Percentiles rank a stretch among this genome's conserved stretches.
Conservation (phyloP, 2,113 vertebrate genomes). For the Tichodroma muraria region DNA sequence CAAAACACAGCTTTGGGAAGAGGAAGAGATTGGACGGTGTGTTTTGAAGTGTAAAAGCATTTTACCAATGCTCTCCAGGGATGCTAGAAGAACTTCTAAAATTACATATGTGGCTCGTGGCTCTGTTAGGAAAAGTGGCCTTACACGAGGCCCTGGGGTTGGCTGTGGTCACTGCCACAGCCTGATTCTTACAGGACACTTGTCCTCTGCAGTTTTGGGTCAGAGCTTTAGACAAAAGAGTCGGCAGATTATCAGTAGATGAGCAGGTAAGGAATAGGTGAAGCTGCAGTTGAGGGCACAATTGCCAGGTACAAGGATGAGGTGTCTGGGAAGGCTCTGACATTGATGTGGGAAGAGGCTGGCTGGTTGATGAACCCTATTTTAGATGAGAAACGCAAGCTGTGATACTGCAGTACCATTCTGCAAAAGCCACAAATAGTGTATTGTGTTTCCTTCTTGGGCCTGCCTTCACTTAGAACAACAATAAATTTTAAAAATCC, state of each 20-base stretch:
- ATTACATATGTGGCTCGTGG: fast-evolving
- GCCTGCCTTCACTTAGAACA: neutral
- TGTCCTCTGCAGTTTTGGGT: neutral
- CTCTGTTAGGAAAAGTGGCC: neutral
- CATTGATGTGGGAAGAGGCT: neutral
- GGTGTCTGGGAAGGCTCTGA: neutral
- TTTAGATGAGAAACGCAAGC: neutral
- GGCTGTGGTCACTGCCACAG: neutral
- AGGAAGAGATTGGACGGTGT: neutral
- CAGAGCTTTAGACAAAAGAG: neutral
- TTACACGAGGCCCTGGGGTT: fast-evolving
- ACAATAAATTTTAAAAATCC: neutral
- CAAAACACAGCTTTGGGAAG: neutral
- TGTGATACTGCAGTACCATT: neutral
- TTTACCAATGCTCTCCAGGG: neutral
- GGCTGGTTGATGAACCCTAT: neutral
- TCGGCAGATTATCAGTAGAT: neutral
- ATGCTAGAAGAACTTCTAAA: neutral
- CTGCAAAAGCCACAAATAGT: neutral
- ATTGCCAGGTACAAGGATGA: neutral
- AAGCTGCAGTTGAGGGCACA: neutral
- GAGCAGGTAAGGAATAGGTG: neutral
- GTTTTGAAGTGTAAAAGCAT: neutral
- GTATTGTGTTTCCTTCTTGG: neutral
- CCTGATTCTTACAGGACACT: neutral